These are phyloP conservation scores for Rhineura floridana DNA, from an alignment of 2,113 vertebrate genomes.

Conservation along the genomic window DNA sequence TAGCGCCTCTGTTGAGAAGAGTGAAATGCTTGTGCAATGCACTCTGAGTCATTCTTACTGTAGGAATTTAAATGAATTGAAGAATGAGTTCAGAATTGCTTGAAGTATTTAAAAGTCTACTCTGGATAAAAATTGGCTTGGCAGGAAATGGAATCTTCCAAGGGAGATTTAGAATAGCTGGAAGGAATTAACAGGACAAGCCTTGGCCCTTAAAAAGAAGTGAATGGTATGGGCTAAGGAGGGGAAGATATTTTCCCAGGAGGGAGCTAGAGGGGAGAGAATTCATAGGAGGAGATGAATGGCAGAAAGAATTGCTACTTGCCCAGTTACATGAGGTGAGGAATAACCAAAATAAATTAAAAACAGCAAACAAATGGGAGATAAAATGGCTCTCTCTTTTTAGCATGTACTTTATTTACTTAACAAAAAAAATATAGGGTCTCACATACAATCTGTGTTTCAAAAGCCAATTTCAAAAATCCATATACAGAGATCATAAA, in stretches of 20 bases:
- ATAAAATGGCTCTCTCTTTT: neutral
- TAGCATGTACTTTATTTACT: too few species aligned
- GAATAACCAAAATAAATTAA: neutral
- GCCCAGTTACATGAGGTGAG: neutral
- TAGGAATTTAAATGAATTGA: neutral
- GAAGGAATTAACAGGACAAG: too few species aligned
- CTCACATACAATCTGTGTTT: too few species aligned
- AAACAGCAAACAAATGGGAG: neutral
- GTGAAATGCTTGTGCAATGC: neutral
- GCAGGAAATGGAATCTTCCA: neutral
- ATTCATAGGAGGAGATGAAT: too few species aligned
- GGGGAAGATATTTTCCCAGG: neutral
- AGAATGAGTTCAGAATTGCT: neutral
- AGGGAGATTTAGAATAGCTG: neutral
- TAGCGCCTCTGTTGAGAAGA: neutral
- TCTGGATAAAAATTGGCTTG: too few species aligned
- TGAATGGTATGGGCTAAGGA: neutral
- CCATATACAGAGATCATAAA: too few species aligned
- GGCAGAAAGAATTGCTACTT: neutral
- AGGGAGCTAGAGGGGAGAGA: neutral
- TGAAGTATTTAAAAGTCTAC: neutral
- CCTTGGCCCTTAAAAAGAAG: too few species aligned
- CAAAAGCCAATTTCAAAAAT: too few species aligned
- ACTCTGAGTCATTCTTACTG: neutral
- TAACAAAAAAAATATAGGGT: too few species aligned